These are phyloP conservation scores for Amphiduros pacificus DNA, from an alignment of 2,888 invertebrate species.

Conservation along the genomic window DNA sequence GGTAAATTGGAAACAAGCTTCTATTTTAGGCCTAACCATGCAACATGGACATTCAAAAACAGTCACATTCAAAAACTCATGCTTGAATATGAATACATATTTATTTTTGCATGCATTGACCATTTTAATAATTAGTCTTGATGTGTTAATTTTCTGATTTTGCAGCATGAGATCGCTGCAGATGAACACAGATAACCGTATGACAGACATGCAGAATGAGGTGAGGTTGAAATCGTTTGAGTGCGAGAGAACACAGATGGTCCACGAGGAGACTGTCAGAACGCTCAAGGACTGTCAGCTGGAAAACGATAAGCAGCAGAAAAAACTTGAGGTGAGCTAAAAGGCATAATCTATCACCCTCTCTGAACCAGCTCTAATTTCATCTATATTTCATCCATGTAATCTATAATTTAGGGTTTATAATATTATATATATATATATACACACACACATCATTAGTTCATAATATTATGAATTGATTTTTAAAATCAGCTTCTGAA, in stretches of 20 bases:
- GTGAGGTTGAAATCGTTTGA: conserved; percentile 58
- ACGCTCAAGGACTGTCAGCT: conserved; percentile 52
- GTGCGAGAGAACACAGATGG: conserved; percentile 50
- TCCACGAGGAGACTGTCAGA: conserved; percentile 54
- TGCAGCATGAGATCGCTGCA: conserved; percentile 41
- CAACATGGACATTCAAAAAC: too few relatives aligned
- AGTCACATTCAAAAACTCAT: too few relatives aligned
- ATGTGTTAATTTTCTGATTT: not conserved
- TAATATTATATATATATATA: not conserved
- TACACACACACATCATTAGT: not conserved
- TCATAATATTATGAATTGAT: not conserved
- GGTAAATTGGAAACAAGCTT: too few relatives aligned
- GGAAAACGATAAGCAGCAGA: conserved; percentile 56
- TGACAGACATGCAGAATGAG: conserved; percentile 54
- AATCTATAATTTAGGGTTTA: too few relatives aligned
- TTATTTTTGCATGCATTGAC: too few relatives aligned
- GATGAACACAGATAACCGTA: conserved; percentile 42
- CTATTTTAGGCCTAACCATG: too few relatives aligned
- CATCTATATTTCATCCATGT: too few relatives aligned
- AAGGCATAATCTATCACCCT: too few relatives aligned
- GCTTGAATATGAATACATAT: too few relatives aligned
- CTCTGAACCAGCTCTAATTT: too few relatives aligned
- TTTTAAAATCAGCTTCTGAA: too few relatives aligned
- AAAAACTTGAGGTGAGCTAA: conserved; percentile 53
- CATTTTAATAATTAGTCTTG: not conserved